phyloP scores from a whole-genome alignment of 2,888 invertebrate species.

The Galeopsomyia nigrocyanea region DNA sequence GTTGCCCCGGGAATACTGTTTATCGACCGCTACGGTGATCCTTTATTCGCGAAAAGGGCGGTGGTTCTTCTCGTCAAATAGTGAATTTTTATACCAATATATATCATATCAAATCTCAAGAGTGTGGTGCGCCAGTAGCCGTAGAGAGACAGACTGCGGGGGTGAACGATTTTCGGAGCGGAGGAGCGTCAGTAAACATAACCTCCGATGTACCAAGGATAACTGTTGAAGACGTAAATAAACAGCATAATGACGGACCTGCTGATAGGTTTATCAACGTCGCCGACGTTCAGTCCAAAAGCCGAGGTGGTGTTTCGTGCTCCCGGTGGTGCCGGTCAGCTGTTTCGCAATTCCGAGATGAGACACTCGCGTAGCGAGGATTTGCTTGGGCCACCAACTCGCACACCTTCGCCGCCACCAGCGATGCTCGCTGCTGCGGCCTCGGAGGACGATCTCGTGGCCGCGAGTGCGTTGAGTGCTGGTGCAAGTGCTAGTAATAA shows the following conservation, averaged over 20 bases:
- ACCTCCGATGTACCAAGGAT: neutral
- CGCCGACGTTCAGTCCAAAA: conserved; percentile 22
- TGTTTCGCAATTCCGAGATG: conserved; percentile 63
- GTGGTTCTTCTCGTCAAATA: too few relatives aligned
- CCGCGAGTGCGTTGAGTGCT: conserved; percentile 59
- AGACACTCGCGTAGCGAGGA: conserved; percentile 66
- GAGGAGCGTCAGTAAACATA: too few relatives aligned
- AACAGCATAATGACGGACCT: conserved; percentile 54
- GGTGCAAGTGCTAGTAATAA: conserved; percentile 28
- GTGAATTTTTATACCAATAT: too few relatives aligned
- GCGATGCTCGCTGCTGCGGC: conserved; percentile 56
- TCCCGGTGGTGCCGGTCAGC: conserved; percentile 43
- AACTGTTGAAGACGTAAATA: neutral
- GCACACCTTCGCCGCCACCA: conserved; percentile 52
- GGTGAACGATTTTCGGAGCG: too few relatives aligned
- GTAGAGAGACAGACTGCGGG: too few relatives aligned
- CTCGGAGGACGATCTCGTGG: conserved; percentile 65
- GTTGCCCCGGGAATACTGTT: too few relatives aligned
- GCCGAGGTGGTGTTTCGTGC: conserved; percentile 42
- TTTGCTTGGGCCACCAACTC: conserved; percentile 57
- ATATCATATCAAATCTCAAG: too few relatives aligned
- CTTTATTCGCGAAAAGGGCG: too few relatives aligned
- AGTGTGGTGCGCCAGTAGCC: too few relatives aligned
- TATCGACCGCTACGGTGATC: too few relatives aligned
- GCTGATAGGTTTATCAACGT: conserved; percentile 51